Evolutionary conservation across 2,888 invertebrate species (phyloP).

Genomic region (Cheilosia impressa): DNA sequence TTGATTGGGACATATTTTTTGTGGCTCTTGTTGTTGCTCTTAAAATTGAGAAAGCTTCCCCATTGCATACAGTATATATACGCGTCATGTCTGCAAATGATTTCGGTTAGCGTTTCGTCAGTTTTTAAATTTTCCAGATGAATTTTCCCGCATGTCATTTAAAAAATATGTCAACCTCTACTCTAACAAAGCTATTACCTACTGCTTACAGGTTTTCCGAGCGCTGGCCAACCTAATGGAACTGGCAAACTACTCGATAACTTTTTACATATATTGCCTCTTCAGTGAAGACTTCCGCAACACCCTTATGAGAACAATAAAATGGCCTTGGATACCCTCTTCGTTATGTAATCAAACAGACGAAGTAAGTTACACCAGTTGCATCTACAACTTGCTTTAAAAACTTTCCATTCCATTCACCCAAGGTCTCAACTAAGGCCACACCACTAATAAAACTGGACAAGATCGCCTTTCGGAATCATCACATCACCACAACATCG

Average conservation of each 20-base stretch:
- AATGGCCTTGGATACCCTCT: conserved; percentile 85
- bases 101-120: too few species aligned
- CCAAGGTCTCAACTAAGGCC: conserved; percentile 78
- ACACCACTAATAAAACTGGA: conserved; percentile 79
- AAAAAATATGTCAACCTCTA: not conserved
- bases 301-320: conserved; percentile 87
- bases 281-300: conserved; percentile 91
- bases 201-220: conserved; percentile 86
- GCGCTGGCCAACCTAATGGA: conserved; percentile 90
- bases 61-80: too few species aligned
- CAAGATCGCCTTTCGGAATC: conserved; percentile 79
- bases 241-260: conserved; percentile 90
- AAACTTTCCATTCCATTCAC: not conserved
- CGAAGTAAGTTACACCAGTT: conserved; percentile 78
- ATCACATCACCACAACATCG: conserved; percentile 82
- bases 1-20: too few species aligned
- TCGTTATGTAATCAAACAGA: conserved; percentile 80
- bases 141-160: too few species aligned
- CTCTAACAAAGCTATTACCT: not conserved
- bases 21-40: too few species aligned
- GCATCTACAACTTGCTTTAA: not conserved
- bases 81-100: too few species aligned
- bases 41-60: too few species aligned
- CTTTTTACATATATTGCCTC: conserved; percentile 91
- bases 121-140: too few species aligned